Conservation (phyloP, 2,888 invertebrate genomes). For the Eilema depressum region DNA sequence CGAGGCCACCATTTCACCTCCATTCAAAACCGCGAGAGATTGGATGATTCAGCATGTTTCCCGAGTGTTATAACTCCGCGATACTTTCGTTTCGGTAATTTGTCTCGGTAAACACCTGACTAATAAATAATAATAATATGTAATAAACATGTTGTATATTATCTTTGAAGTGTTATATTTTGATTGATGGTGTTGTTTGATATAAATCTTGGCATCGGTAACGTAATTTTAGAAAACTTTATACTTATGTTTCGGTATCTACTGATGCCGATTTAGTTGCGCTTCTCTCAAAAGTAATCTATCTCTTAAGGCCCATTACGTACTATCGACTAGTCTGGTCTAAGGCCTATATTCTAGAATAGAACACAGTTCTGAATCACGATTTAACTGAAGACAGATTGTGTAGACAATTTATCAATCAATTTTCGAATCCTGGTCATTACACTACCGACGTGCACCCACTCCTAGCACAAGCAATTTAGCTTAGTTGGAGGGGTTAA, state of each 20-base stretch:
- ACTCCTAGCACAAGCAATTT: too few species aligned
- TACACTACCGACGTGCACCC: too few species aligned
- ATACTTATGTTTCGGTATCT: not conserved
- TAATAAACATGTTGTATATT: not conserved
- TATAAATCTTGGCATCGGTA: not conserved
- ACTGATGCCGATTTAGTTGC: too few species aligned
- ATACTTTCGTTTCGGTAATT: constrained; percentile 47
- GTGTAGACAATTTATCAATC: too few species aligned
- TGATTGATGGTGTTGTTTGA: not conserved
- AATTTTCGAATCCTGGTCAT: too few species aligned
- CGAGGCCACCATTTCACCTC: constrained; percentile 25
- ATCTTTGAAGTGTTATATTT: not conserved
- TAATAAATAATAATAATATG: constrained; percentile 13
- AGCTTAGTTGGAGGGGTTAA: too few species aligned
- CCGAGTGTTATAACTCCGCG: constrained; percentile 19
- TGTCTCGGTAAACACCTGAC: constrained; percentile 27
- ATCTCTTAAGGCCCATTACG: too few species aligned
- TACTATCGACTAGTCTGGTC: too few species aligned
- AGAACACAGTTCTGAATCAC: too few species aligned
- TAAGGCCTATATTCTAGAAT: too few species aligned
- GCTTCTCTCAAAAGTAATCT: too few species aligned
- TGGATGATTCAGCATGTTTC: constrained; percentile 31
- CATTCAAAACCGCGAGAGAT: constrained; percentile 25
- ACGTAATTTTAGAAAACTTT: not conserved
- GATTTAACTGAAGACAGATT: too few species aligned